Evolutionary conservation across 1,140 invertebrate species (phyloP).

Genomic region (Caenorhabditis elegans): WBcel235 BX284604.4:8316501-8317000

Average conservation of each 20-base stretch:
- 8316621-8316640: too few relatives aligned
- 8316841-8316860: not conserved
- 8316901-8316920: not conserved
- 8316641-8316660: too few relatives aligned
- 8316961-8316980: not conserved
- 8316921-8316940: not conserved
- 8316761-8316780: not conserved
- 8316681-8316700: not conserved
- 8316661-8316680: too few relatives aligned
- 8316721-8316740: conserved; percentile 8
- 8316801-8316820: not conserved
- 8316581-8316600: too few relatives aligned
- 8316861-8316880: not conserved
- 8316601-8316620: too few relatives aligned
- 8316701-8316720: not conserved
- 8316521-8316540: too few relatives aligned
- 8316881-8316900: not conserved
- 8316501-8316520: too few relatives aligned
- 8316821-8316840: not conserved
- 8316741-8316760: not conserved
- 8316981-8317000: not conserved
- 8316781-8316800: not conserved
- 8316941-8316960: not conserved
- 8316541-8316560: too few relatives aligned
- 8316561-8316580: too few relatives aligned